phyloP scores from a whole-genome alignment of 2,113 vertebrate species.

The Eulacestoma nigropectus region DNA sequence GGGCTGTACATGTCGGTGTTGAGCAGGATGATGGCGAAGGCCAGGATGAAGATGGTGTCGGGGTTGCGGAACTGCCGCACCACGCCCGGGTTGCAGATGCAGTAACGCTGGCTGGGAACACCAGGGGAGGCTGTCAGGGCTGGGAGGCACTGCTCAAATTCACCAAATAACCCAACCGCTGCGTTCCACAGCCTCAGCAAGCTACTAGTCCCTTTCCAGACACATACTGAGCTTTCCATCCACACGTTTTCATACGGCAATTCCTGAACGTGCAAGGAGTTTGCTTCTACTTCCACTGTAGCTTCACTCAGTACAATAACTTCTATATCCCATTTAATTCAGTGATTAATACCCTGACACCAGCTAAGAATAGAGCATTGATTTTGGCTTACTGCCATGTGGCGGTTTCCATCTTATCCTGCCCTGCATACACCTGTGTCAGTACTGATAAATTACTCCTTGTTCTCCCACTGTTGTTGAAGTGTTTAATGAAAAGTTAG shows the following conservation, averaged over 20 bases:
- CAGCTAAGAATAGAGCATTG: not conserved
- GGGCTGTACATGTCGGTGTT: constrained; percentile 99
- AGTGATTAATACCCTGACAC: not conserved
- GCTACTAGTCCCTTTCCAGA: not conserved
- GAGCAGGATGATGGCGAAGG: constrained; percentile 96
- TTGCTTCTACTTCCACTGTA: not conserved
- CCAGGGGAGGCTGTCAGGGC: not conserved
- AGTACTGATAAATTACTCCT: not conserved
- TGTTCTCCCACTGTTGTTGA: not conserved
- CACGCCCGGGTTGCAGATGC: constrained; percentile 95
- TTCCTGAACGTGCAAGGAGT: not conserved
- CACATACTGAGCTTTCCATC: not conserved
- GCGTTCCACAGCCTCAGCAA: not conserved
- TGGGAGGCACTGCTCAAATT: not conserved
- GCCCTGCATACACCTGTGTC: not conserved
- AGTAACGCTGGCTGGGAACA: constrained; percentile 88
- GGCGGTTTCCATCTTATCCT: not conserved
- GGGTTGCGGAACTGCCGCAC: constrained; percentile 96
- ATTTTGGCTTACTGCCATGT: not conserved
- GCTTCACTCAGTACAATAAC: not conserved
- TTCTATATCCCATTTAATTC: not conserved
- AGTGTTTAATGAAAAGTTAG: not conserved
- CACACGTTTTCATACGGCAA: not conserved
- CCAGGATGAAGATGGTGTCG: constrained; percentile 98
- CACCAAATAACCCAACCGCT: not conserved